phyloP scores from a whole-genome alignment of 2,888 invertebrate species.

The Epirrhoe alternata region DNA sequence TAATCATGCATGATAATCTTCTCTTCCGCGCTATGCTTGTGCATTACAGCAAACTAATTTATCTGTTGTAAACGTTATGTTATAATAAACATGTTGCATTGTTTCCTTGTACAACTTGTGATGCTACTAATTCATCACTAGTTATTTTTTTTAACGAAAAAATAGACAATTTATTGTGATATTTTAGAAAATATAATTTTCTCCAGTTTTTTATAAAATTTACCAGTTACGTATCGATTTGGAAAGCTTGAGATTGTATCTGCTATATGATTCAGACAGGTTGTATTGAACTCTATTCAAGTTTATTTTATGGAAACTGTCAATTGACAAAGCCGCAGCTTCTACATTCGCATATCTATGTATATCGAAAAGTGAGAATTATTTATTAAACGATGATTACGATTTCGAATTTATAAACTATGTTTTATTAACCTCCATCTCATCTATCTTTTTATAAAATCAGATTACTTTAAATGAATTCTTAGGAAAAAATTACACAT shows the following conservation, averaged over 20 bases:
- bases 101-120: neutral
- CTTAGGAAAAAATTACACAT: neutral
- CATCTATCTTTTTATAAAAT: neutral
- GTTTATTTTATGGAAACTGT: neutral
- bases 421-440: slow-evolving; percentile 14
- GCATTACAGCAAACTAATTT: neutral
- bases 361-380: slow-evolving; percentile 59
- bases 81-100: neutral
- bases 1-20: slow-evolving; percentile 1
- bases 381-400: slow-evolving; percentile 57
- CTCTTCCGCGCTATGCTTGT: slow-evolving; percentile 10
- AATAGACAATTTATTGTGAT: slow-evolving; percentile 14
- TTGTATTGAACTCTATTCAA: neutral
- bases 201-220: neutral
- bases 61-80: neutral
- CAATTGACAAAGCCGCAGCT: slow-evolving; percentile 24
- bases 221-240: neutral
- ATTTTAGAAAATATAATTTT: slow-evolving; percentile 15
- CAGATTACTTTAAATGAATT: neutral
- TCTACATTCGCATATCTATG: slow-evolving; percentile 57
- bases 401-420: slow-evolving; percentile 21
- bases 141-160: neutral
- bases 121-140: neutral
- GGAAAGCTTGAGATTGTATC: slow-evolving; percentile 6
- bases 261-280: neutral